Evolutionary conservation across 1,140 invertebrate genomes (phyloP), one percentile per base, ranked within the genome.

Genomic region (Pogonognathellus flavescens): DNA sequence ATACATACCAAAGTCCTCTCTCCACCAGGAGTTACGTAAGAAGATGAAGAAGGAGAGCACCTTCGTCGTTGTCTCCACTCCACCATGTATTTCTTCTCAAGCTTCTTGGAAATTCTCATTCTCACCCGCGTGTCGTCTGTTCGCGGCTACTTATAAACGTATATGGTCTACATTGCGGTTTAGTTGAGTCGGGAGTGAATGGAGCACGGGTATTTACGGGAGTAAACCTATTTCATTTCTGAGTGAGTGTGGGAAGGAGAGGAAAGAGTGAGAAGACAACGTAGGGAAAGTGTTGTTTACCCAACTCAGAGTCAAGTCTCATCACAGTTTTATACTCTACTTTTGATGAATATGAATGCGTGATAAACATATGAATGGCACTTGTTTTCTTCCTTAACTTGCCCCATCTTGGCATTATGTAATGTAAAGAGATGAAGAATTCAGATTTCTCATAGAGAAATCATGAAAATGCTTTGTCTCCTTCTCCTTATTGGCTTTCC

Each of bases 261-360:
- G 41, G 70, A 76, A 31, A 76, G 41, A 76, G 70, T 76, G 70
- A 49, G 70, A 76, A 76, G 25, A 76, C 41, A 76, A 41, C 31
- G 70, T 50, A 16, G 70, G 0, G 70, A 50, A 76, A 76, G 70
- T 50, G 70, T 31, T 76, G 70, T 76, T 76, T 76, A 76, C 70
- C 49, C 8, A 76, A 76, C 70, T 76, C 70, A 50, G 70, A 76
- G 70, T 76, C 70, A 76, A 76, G 70, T 76, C 70, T 76, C 70
- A 76, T 76, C 70, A 50, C n/a, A 66, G 31, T 76, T 76, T 76
- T 76, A 76, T 76, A 76, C 41, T 76, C 70, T 16, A 41, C 31
- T 76, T 76, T 76, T 76, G 70, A 76, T 76, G 70, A 76, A 76
- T 76, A 76, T 76, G 70, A 76, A 76, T 76, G 70, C 70, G 70